Evolutionary conservation across 2,888 invertebrate genomes (phyloP).

Genomic region (Philonicus albiceps): DNA sequence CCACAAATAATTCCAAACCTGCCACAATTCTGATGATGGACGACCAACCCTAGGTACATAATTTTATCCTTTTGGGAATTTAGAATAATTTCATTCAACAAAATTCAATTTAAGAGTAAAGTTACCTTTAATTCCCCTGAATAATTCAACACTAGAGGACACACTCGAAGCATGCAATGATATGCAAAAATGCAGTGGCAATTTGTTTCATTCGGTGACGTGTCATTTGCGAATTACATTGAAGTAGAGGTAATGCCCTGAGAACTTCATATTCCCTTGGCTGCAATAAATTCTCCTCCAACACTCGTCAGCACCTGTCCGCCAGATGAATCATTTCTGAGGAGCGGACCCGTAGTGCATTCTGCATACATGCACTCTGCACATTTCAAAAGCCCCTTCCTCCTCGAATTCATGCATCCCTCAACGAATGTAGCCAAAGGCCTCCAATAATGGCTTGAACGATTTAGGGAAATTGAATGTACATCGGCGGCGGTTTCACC

Average conservation of each 20-base stretch:
- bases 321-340: neutral
- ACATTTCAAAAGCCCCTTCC: neutral
- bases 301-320: neutral
- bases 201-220: neutral
- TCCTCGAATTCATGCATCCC: neutral
- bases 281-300: neutral
- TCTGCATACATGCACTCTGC: neutral
- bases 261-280: neutral
- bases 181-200: neutral
- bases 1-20: too few relatives aligned
- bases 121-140: neutral
- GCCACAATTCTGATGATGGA: neutral
- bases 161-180: neutral
- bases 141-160: neutral
- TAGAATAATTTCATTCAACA: neutral
- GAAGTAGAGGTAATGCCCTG: neutral
- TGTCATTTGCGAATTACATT: neutral
- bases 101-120: neutral
- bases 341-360: neutral
- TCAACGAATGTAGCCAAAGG: neutral
- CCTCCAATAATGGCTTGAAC: neutral
- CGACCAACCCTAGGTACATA: neutral
- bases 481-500: neutral
- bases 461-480: neutral
- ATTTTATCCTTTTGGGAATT: neutral